phyloP scores from a whole-genome alignment of 1,140 invertebrate species.

The Ceratina australensis region DNA sequence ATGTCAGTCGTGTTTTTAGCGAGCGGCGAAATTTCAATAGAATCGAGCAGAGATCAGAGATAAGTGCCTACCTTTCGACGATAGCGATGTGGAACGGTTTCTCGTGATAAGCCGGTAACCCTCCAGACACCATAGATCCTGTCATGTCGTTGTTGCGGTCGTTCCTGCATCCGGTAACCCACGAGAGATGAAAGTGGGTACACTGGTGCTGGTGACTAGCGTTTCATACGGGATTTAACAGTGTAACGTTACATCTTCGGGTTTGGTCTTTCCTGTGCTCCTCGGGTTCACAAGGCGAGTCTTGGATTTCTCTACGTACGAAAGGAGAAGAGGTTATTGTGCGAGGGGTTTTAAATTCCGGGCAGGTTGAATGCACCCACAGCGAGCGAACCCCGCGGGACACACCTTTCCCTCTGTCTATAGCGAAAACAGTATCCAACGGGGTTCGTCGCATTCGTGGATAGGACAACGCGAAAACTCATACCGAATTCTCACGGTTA shows the following conservation, averaged over 20 bases:
- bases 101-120: slow-evolving; percentile 1
- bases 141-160: slow-evolving; percentile 59
- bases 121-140: slow-evolving; percentile 38
- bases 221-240: slow-evolving; percentile 78
- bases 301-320: slow-evolving; percentile 71
- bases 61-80: too few species aligned
- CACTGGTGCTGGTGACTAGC: slow-evolving; percentile 65
- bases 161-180: slow-evolving; percentile 67
- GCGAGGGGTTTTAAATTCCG: slow-evolving; percentile 71
- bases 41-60: not conserved
- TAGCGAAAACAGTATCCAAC: slow-evolving; percentile 39
- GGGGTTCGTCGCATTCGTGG: slow-evolving; percentile 4
- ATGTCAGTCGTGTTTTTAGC: too few species aligned
- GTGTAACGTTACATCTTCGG: slow-evolving; percentile 71
- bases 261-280: slow-evolving; percentile 64
- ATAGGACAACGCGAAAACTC: slow-evolving; percentile 2
- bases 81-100: not conserved
- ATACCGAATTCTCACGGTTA: not conserved
- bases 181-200: slow-evolving; percentile 3
- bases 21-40: not conserved
- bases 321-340: slow-evolving; percentile 67
- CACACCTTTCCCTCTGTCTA: slow-evolving; percentile 24
- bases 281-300: slow-evolving; percentile 61
- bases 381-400: slow-evolving; percentile 22
- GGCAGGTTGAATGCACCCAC: slow-evolving; percentile 73